A percentile compares a stretch with the other conserved stretches of the same genome.
These are phyloP conservation scores for Akabosia matsudoensis DNA, from an alignment of 1,140 invertebrate genomes.

Conservation along the genomic window DNA sequence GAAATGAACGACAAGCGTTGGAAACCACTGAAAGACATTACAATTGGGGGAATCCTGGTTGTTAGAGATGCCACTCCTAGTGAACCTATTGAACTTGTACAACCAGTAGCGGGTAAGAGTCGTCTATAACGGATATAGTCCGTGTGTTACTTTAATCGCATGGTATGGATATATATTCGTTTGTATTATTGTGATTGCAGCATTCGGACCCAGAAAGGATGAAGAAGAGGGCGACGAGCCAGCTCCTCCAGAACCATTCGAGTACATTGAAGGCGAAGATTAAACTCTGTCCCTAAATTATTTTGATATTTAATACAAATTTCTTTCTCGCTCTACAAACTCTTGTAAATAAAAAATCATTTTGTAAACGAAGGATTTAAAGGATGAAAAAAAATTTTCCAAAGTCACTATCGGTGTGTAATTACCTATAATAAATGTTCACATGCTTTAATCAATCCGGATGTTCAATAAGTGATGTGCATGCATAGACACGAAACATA, in stretches of 20 bases:
- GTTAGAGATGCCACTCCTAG: conserved; percentile 76
- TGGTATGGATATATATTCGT: neutral
- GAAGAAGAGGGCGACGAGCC: conserved; percentile 84
- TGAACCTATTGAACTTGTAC: conserved; percentile 82
- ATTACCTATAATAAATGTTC: too few species aligned
- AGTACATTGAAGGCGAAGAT: conserved; percentile 78
- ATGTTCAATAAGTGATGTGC: too few species aligned
- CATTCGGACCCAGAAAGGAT: conserved; percentile 87
- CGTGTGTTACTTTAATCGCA: neutral
- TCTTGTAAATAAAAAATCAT: conserved; percentile 8
- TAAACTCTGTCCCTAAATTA: conserved; percentile 17
- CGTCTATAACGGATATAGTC: neutral
- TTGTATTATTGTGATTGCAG: conserved; percentile 54
- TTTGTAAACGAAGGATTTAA: neutral
- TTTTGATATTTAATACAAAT: conserved; percentile 2
- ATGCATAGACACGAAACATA: too few species aligned
- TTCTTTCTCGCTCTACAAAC: neutral
- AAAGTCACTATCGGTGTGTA: too few species aligned
- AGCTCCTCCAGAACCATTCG: conserved; percentile 93
- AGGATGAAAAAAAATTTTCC: neutral
- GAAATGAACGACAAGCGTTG: conserved; percentile 76
- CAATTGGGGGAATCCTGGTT: conserved; percentile 94
- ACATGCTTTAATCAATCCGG: too few species aligned
- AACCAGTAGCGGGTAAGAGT: conserved; percentile 73
- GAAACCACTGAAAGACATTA: conserved; percentile 81